Conservation (phyloP, 2,113 vertebrate genomes). For the Odocoileus hemionus region DNA sequence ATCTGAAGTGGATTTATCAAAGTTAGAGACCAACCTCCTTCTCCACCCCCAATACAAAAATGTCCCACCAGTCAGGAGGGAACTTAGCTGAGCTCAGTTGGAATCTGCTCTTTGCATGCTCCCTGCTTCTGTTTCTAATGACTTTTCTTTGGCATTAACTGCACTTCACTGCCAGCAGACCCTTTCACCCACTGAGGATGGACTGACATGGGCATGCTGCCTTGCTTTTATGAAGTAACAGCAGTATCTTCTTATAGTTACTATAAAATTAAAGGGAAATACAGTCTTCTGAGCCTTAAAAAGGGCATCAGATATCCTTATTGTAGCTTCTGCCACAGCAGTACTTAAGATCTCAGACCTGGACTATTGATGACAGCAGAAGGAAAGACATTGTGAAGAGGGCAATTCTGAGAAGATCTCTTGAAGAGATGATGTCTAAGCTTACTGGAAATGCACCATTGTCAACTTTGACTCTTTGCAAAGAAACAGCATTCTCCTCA, state of each 20-base stretch:
- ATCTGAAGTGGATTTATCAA: not conserved
- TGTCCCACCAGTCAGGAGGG: not conserved
- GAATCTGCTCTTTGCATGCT: constrained; percentile 29
- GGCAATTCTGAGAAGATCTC: not conserved
- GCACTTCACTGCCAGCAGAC: not conserved
- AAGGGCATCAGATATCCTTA: not conserved
- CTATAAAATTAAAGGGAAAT: constrained; percentile 14
- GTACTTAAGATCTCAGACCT: not conserved
- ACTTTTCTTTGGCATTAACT: constrained; percentile 29
- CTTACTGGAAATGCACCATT: not conserved
- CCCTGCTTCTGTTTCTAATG: constrained; percentile 38
- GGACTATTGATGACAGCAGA: not conserved
- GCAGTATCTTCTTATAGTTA: not conserved
- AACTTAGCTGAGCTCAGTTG: not conserved
- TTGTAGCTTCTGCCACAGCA: not conserved
- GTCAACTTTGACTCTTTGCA: not conserved
- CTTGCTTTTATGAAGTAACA: constrained; percentile 38
- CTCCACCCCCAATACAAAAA: not conserved
- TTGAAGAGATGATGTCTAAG: not conserved
- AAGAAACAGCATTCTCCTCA: not conserved
- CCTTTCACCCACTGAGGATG: not conserved
- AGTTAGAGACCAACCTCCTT: not conserved
- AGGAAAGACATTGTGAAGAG: not conserved
- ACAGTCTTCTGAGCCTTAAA: constrained; percentile 18
- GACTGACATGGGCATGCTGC: not conserved